These are phyloP conservation scores for Cydia strobilella DNA, from an alignment of 1,140 invertebrate genomes.

Conservation along the genomic window DNA sequence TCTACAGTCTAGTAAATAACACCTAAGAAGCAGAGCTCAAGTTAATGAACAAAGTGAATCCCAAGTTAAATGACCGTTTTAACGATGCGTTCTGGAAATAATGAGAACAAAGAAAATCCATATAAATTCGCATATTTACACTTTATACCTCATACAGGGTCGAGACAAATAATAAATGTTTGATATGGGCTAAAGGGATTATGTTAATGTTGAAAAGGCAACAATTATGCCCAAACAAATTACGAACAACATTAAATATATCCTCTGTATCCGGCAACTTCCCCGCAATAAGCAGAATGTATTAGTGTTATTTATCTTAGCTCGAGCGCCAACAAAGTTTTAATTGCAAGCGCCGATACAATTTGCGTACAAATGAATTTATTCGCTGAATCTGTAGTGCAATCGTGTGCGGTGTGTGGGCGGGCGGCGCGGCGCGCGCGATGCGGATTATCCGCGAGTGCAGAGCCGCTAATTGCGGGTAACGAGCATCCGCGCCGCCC, in stretches of 20 bases:
- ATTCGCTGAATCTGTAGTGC: constrained; percentile 77
- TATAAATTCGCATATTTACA: constrained; percentile 4
- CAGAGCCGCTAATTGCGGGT: constrained; percentile 74
- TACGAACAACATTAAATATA: constrained; percentile 79
- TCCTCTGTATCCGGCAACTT: constrained; percentile 74
- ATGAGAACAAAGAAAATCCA: constrained; percentile 4
- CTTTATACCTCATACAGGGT: constrained; percentile 1
- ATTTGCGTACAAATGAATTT: constrained; percentile 80
- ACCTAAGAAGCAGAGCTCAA: constrained; percentile 15
- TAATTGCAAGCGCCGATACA: constrained; percentile 79
- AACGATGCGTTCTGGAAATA: constrained; percentile 15
- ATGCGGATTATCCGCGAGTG: constrained; percentile 70
- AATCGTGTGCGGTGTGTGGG: constrained; percentile 57
- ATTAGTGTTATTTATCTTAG: constrained; percentile 80
- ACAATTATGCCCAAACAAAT: constrained; percentile 76
- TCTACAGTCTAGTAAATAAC: constrained; percentile 20
- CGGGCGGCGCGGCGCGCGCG: constrained; percentile 37
- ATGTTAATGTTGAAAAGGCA: constrained; percentile 58
- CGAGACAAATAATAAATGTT: constrained; percentile 42
- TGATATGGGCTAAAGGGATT: constrained; percentile 56
- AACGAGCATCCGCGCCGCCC: constrained; percentile 50
- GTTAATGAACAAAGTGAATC: constrained; percentile 24
- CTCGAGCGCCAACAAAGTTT: constrained; percentile 77
- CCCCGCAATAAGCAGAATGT: constrained; percentile 77
- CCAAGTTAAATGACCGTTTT: constrained; percentile 21